Evolutionary conservation across 1,140 invertebrate genomes (phyloP).

Genomic region (Delia radicum): DNA sequence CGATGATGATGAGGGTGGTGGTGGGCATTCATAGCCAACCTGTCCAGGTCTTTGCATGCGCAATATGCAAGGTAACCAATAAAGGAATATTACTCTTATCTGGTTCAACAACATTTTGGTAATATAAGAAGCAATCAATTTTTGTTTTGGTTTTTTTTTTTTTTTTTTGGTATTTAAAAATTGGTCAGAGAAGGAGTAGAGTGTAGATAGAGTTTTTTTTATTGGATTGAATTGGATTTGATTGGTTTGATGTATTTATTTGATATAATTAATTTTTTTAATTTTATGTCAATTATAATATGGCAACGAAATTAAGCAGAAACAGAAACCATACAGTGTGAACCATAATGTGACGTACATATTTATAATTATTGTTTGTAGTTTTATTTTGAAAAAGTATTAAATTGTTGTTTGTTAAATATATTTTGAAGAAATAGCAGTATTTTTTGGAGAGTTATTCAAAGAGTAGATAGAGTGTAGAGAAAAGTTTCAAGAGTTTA

Average conservation of each 20-base stretch:
- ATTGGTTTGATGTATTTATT: not conserved
- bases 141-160: constrained; percentile 32
- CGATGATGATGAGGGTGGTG: constrained; percentile 61
- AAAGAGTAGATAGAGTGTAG: no score
- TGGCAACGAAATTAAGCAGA: not conserved
- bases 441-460: not conserved
- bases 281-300: not conserved
- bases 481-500: not conserved
- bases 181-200: not conserved
- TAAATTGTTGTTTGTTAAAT: not conserved
- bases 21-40: constrained; percentile 62
- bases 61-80: constrained; percentile 94
- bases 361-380: not conserved
- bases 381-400: not conserved
- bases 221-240: not conserved
- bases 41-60: constrained; percentile 87
- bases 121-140: constrained; percentile 28
- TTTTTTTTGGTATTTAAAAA: constrained; percentile 38
- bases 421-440: not conserved
- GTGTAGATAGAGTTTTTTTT: not conserved
- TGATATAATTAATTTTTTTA: not conserved
- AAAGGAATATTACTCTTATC: constrained; percentile 90
- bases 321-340: not conserved
- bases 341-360: not conserved
- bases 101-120: constrained; percentile 58